A percentile compares a stretch with the other conserved stretches of the same genome.
Conservation (phyloP, 2,797 vertebrate species). For the Myotis daubentonii region DNA sequence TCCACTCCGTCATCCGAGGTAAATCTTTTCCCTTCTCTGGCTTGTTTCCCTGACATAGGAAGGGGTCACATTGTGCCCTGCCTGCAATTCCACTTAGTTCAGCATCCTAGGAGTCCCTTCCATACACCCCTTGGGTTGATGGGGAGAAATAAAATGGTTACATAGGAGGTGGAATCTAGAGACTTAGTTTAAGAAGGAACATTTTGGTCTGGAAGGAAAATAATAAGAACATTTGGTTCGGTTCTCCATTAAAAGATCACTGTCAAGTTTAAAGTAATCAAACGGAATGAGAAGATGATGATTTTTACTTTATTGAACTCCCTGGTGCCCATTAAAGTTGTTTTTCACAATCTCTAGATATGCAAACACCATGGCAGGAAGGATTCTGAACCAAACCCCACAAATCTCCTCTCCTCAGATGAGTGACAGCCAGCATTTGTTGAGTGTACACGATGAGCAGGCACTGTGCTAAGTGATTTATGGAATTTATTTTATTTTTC, state of each 20-base stretch:
- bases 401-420: not conserved
- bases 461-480: not conserved
- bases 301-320: not conserved
- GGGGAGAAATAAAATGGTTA: slow-evolving; percentile 6
- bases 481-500: slow-evolving; percentile 18
- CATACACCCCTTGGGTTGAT: not conserved
- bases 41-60: not conserved
- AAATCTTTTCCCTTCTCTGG: not conserved
- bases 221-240: slow-evolving; percentile 29
- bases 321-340: not conserved
- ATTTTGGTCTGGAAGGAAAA: slow-evolving; percentile 28
- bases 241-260: not conserved
- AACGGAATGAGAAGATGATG: not conserved
- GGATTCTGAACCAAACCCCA: not conserved
- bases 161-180: not conserved
- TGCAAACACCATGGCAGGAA: not conserved
- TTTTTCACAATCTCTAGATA: not conserved
- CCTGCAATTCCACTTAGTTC: not conserved
- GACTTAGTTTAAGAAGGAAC: not conserved
- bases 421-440: not conserved
- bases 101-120: not conserved
- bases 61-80: not conserved
- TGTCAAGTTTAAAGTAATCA: not conserved
- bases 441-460: not conserved
- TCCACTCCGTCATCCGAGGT: not conserved